These are phyloP conservation scores for Cryptotermes secundus DNA, from an alignment of 1,140 invertebrate genomes.

Conservation along the genomic window DNA sequence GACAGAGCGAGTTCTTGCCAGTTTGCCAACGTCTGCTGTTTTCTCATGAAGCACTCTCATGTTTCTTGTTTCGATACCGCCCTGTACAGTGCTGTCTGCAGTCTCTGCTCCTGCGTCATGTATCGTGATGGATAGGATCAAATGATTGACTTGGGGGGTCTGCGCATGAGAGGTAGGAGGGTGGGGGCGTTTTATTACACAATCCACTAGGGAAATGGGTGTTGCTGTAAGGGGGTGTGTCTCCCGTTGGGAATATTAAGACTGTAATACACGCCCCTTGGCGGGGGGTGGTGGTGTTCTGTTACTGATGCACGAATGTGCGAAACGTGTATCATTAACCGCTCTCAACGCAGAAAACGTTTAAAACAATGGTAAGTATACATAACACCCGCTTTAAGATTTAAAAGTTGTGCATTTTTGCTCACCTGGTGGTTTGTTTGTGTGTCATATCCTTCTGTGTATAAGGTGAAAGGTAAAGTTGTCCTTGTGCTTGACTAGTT, in stretches of 20 bases:
- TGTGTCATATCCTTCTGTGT: too few relatives aligned
- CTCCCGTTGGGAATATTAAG: background rate
- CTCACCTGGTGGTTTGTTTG: too few relatives aligned
- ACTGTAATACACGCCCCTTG: background rate
- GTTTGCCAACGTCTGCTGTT: background rate
- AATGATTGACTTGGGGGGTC: background rate
- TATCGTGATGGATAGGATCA: background rate
- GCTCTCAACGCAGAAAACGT: too few relatives aligned
- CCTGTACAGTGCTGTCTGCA: background rate
- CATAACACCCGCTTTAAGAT: too few relatives aligned
- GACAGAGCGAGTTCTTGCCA: background rate
- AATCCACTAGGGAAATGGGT: conserved; percentile 11
- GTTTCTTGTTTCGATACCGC: background rate
- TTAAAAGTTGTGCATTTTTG: too few relatives aligned
- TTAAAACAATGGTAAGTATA: too few relatives aligned
- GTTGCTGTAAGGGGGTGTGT: background rate
- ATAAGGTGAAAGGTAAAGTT: too few relatives aligned
- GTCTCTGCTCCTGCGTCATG: background rate
- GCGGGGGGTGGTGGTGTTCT: background rate
- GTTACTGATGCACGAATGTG: background rate
- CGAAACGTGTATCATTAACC: too few relatives aligned
- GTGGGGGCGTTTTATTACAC: conserved; percentile 3
- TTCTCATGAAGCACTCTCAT: background rate
- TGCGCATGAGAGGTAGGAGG: background rate
- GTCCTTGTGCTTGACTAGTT: too few relatives aligned